Base-by-base conservation (phyloP, 2,888 invertebrate species). In the Elmis aenea region DNA sequence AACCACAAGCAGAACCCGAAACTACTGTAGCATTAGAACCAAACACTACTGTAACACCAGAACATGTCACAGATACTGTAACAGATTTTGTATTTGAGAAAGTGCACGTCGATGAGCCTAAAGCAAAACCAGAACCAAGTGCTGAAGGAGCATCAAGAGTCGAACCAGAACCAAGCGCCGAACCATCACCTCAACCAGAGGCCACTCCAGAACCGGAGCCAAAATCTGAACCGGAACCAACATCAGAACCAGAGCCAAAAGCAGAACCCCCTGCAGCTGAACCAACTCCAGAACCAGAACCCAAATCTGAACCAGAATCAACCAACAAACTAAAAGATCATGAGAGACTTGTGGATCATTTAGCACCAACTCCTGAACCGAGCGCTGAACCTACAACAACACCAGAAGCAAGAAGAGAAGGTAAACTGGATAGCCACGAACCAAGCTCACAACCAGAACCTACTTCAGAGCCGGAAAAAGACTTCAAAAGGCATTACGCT, bases 101-200 rank as follows among this genome's bases (percentile, higher is more conserved):
- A 13, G 38, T 57, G 33, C 52, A 48, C 10, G 55, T 50, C 35
- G 41, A 51, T 0, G 70, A 73, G 55, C 65, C 73, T 18, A 71
- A 64, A 62, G 67, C 63, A 11, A 64, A 55, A 42, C 57, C 71
- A 0, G 58, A 66, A 46, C 58, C 59, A 16, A 50, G 27, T 18
- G 22, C 31, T 43, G 65, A 60, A 57, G 64, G 56, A 5, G 57
- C 47, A 38, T 62, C 72, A 0, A 71, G 73, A 51, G 67, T 51
- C 26, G 46, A 47, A 42, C 45, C 76, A 1, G 69, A 73, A 47
- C 59, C 70, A 0, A 63, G 58, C 23, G 59, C 62, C 0, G 67
- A 73, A 52, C 60, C 70, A 0, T 61, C 23, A 31, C 29, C 30
- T 28, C 30, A 64, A 46, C 58, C 67, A 36, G 42, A 40, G 42